Conservation (phyloP, 2,797 vertebrate genomes). For the Rhodeus uyekii region DNA sequence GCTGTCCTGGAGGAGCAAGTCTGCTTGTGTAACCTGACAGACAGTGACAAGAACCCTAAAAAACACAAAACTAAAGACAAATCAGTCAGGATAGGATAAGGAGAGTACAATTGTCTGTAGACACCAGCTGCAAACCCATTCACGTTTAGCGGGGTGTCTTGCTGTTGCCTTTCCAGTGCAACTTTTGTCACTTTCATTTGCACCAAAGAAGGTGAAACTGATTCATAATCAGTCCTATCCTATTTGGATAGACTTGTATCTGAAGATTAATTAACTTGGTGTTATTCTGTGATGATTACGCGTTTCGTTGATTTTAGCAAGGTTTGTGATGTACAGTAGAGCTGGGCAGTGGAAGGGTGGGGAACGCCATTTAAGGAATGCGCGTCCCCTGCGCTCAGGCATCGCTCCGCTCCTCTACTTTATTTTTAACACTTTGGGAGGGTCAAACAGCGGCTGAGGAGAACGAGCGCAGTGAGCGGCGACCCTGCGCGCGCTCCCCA, state of each 20-base stretch:
- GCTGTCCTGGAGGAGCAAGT: too few relatives aligned
- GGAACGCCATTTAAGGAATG: constrained; percentile 80
- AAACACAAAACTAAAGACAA: not conserved
- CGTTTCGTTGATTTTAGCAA: too few relatives aligned
- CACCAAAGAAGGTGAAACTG: not conserved
- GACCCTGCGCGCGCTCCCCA: constrained; percentile 58
- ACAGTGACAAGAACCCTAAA: not conserved
- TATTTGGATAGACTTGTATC: too few relatives aligned
- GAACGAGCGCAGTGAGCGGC: constrained; percentile 70
- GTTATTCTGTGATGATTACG: too few relatives aligned
- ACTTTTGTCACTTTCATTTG: not conserved
- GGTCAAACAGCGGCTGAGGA: constrained; percentile 70
- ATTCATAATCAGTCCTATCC: not conserved
- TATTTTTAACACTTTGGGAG: constrained; percentile 83
- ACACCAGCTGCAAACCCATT: not conserved
- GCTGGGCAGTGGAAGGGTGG: constrained; percentile 51
- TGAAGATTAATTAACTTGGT: too few relatives aligned
- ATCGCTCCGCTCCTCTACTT: constrained; percentile 70
- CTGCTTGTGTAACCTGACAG: not conserved
- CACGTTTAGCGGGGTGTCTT: not conserved
- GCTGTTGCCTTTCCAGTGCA: too few relatives aligned
- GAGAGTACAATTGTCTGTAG: not conserved
- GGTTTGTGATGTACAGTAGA: constrained; percentile 59
- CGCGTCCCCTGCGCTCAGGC: constrained; percentile 69
- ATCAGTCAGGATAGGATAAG: not conserved